Evolutionary conservation across 2,113 vertebrate species (phyloP).

Genomic region (Bos indicus): DNA sequence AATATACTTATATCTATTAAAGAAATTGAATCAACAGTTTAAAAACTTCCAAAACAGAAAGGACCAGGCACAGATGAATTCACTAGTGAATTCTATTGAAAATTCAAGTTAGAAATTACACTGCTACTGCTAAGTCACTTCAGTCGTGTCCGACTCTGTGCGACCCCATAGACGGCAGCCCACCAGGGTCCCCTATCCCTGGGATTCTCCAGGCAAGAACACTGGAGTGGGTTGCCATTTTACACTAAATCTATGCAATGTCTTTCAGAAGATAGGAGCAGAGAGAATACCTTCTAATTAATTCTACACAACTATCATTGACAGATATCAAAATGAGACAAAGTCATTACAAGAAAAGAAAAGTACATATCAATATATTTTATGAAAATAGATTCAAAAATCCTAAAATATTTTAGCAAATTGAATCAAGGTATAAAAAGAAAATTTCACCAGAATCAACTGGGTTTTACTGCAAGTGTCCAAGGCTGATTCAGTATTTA

Average conservation of each 20-base stretch:
- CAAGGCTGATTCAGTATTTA: neutral
- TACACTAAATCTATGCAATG: neutral
- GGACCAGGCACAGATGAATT: neutral
- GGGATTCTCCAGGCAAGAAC: too few species aligned
- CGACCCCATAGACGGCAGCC: too few species aligned
- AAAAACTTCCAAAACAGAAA: neutral
- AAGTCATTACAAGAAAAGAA: neutral
- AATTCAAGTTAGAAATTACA: neutral
- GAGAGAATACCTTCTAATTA: neutral
- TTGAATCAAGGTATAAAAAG: neutral
- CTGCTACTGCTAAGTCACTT: too few species aligned
- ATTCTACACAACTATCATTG: neutral
- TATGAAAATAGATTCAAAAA: neutral
- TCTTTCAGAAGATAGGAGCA: neutral
- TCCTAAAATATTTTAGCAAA: neutral
- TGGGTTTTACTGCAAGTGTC: neutral
- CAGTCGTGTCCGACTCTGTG: too few species aligned
- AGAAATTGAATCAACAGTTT: neutral
- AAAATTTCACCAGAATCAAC: neutral
- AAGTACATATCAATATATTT: neutral
- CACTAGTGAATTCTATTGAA: neutral
- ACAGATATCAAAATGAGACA: neutral
- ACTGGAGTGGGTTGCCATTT: neutral
- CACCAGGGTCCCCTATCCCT: too few species aligned
- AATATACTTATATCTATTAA: neutral